Evolutionary conservation across 2,888 invertebrate species (phyloP).

Genomic region (Pterobdella sp.): DNA sequence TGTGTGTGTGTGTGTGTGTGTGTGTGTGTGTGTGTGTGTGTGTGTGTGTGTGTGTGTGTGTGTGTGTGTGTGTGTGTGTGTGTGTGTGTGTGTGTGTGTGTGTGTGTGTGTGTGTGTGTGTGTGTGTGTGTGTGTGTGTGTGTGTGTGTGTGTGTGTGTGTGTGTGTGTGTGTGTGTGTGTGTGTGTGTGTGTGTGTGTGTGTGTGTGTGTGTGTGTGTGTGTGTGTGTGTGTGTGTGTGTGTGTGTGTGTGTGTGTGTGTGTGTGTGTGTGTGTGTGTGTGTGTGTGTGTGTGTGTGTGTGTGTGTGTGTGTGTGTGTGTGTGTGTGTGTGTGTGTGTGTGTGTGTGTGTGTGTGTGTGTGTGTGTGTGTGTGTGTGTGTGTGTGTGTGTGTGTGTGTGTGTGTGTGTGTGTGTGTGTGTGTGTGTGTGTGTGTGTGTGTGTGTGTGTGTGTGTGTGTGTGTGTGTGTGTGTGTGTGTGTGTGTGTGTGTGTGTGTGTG

Average conservation of each 20-base stretch:
- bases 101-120: constrained; percentile 14
- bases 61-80: constrained; percentile 14
- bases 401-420: constrained; percentile 19
- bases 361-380: constrained; percentile 13
- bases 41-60: constrained; percentile 15
- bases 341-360: constrained; percentile 11
- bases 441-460: constrained; percentile 11
- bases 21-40: constrained; percentile 9
- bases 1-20: constrained; percentile 16
- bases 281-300: constrained; percentile 18
- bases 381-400: constrained; percentile 13
- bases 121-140: constrained; percentile 13
- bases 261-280: constrained; percentile 8
- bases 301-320: constrained; percentile 19
- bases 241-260: constrained; percentile 15
- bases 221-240: constrained; percentile 4
- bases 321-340: constrained; percentile 11
- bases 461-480: constrained; percentile 12
- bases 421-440: constrained; percentile 14
- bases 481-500: constrained; percentile 11
- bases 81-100: constrained; percentile 11
- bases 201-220: constrained; percentile 18
- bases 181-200: constrained; percentile 19
- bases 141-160: constrained; percentile 14
- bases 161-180: constrained; percentile 1